phyloP scores from a whole-genome alignment of 2,113 vertebrate genomes.

The Apus apus region DNA sequence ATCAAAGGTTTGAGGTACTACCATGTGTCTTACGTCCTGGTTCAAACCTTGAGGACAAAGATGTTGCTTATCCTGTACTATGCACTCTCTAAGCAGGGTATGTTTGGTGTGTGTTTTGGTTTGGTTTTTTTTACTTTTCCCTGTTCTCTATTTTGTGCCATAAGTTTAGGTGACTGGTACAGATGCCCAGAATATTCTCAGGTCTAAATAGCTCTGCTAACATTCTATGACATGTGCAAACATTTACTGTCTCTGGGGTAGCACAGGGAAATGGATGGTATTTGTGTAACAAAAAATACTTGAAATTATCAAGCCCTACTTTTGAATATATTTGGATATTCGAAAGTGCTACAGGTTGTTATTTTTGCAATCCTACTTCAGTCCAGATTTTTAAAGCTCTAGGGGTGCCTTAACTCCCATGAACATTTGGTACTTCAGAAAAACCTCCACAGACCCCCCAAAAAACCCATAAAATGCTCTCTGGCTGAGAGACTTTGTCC shows the following conservation, averaged over 20 bases:
- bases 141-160: not conserved
- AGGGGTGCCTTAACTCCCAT: not conserved
- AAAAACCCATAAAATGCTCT: not conserved
- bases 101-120: not conserved
- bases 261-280: not conserved
- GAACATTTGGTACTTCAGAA: not conserved
- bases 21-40: not conserved
- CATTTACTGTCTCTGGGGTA: not conserved
- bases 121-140: not conserved
- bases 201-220: not conserved
- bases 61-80: not conserved
- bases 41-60: not conserved
- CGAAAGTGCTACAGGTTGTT: not conserved
- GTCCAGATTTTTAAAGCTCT: not conserved
- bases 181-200: not conserved
- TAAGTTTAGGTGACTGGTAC: not conserved
- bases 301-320: not conserved
- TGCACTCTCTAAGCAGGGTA: not conserved
- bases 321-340: not conserved
- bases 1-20: not conserved
- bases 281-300: not conserved
- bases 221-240: not conserved
- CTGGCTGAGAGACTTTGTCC: not conserved
- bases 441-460: not conserved
- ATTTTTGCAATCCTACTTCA: not conserved